Percentiles rank a stretch among this genome's conserved stretches.
Conservation (phyloP, 2,888 invertebrate genomes). For the Microplitis deprimator region DNA sequence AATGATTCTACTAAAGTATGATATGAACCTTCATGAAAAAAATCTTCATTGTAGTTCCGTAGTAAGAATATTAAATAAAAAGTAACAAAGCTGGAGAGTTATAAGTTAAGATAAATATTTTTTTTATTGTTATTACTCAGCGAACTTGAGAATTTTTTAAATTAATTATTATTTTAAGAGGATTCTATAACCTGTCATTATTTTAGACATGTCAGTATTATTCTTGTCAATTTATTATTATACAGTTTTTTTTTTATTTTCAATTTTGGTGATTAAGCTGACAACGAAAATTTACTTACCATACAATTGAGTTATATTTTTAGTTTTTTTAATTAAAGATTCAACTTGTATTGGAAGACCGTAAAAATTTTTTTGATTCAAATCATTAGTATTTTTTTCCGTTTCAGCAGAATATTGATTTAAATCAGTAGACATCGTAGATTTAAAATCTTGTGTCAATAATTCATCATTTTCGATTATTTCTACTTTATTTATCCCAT, state of each 20-base stretch:
- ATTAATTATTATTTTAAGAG: no score
- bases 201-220: no score
- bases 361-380: slow-evolving; percentile 76
- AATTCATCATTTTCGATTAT: neutral
- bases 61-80: no score
- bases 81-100: no score
- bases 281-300: slow-evolving; percentile 73
- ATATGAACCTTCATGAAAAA: no score
- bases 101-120: no score
- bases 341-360: slow-evolving; percentile 83
- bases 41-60: no score
- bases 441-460: neutral
- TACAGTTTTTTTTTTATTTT: neutral
- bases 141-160: no score
- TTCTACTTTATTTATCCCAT: neutral
- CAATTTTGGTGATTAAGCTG: slow-evolving; percentile 7
- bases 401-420: neutral
- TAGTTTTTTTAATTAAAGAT: slow-evolving; percentile 80
- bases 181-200: no score
- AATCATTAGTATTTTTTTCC: neutral
- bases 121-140: no score
- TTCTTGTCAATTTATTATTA: no score
- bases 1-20: no score
- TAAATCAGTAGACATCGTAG: neutral
- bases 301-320: slow-evolving; percentile 87